Evolutionary conservation across 2,888 invertebrate species (phyloP).

Genomic region (Nymphalis c-album): DNA sequence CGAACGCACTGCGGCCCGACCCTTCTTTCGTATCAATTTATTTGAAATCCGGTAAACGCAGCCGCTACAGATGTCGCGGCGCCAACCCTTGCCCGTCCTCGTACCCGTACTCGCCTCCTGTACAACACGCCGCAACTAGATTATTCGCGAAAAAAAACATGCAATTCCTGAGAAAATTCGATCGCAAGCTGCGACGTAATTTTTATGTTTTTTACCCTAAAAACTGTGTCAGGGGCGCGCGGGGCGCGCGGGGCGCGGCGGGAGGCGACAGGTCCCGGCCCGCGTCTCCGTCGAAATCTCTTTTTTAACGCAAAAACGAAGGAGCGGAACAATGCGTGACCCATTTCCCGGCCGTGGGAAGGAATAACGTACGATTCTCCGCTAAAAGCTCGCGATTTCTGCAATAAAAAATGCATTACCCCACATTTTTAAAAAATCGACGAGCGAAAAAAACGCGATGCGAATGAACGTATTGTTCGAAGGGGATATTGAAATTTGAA

Average conservation of each 20-base stretch:
- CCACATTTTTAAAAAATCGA: constrained; percentile 73
- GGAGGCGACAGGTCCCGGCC: constrained; percentile 63
- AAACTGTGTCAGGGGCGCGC: constrained; percentile 76
- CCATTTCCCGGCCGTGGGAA: constrained; percentile 81
- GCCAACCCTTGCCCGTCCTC: constrained; percentile 46
- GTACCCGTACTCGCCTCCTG: constrained; percentile 51
- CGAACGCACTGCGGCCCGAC: constrained; percentile 41
- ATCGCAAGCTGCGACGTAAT: constrained; percentile 74
- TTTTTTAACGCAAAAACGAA: constrained; percentile 77
- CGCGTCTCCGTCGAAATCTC: constrained; percentile 67
- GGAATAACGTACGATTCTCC: constrained; percentile 76
- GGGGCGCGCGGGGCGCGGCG: constrained; percentile 49
- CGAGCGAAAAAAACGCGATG: constrained; percentile 61
- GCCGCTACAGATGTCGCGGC: constrained; percentile 45
- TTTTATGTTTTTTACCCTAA: constrained; percentile 75
- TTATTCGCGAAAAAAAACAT: constrained; percentile 61
- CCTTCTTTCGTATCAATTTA: constrained; percentile 50
- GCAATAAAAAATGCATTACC: constrained; percentile 80
- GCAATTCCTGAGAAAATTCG: constrained; percentile 70
- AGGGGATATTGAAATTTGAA: constrained; percentile 54
- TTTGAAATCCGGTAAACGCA: constrained; percentile 55
- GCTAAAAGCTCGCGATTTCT: constrained; percentile 58
- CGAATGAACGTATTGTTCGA: constrained; percentile 62
- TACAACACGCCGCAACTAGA: constrained; percentile 67
- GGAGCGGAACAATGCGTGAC: constrained; percentile 76